Evolutionary conservation across 2,113 vertebrate genomes (phyloP), one percentile per base, ranked within the genome.

Genomic region (Paradisaea rubra): DNA sequence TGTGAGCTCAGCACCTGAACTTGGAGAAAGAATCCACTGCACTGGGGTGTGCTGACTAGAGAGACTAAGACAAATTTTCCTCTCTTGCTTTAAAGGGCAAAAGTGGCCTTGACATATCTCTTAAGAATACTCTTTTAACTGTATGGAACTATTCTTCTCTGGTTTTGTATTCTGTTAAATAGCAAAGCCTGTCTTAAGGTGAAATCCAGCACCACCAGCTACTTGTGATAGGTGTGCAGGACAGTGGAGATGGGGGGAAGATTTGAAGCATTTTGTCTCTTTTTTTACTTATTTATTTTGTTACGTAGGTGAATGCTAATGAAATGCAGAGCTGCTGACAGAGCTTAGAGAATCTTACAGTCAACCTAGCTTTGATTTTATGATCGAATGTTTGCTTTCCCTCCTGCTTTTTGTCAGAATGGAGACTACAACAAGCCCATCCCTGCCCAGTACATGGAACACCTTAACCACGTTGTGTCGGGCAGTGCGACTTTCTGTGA

Each of bases 361-460:
- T 60, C 74, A 47, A 5, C 12, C 18, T 47, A 16, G 18, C 49
- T 73, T 71, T 84, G 37, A 33, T 50, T 84, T 85, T 22, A 5
- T 42, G 30, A 22, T 49, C 22, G 50, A 64, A 60, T 6, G 3
- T 85, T 80, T 88, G 44, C 47, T 86, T 92, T 88, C 20, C 13
- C 15, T 91, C 13, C 27, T 76, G 37, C 33, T 64, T 81, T 59
- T 74, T 88, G 86, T 15, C 94, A 99, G 99, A 99, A 99, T 47
- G 99, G 99, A 3, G 99, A 99, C 96, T 99, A 99, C 97, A 99
- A 99, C 97, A 99, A 99, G 94, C 99, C 99, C 4, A 99, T 99
- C 86, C 99, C 99, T 3, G 99, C 99, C 16, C 99, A 99, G 97
- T 98, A 99, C 97, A 97, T 98, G 97, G 99, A 99, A 61, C 98